Evolutionary conservation across 2,888 invertebrate genomes (phyloP), one percentile per base, ranked within the genome.

Genomic region (Aproaerema taeniolella): DNA sequence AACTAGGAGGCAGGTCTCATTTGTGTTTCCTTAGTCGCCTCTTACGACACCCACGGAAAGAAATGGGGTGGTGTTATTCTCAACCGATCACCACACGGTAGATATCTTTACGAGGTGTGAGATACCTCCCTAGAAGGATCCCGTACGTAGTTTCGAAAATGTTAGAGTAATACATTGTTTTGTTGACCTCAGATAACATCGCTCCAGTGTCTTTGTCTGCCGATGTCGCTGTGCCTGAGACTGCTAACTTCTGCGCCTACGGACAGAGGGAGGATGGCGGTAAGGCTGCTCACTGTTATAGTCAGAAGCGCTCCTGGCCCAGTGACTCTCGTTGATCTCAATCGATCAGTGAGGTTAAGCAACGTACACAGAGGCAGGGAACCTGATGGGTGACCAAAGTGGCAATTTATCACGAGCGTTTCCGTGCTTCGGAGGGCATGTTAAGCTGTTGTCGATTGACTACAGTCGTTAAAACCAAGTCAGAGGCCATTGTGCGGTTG

Each of bases 181-280:
- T 11, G 7, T 44, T 52, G 16, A 37, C 59, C 49, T 7, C 60
- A 80, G 77, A 38, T 0, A 48, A 51, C 47, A 70, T 78, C 47
- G 10, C 7, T 0, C 43, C 59, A 4, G 33, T 67, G 1, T 0
- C 30, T 1, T 20, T 61, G 2, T 25, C 46, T 0, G 8, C 9
- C 2, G 25, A 26, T 10, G 45, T 40, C 2, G 53, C 43, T 3
- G 2, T 50, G 0, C 53, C 64, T 0, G 16, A 38, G 0, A 14
- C 47, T 0, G 66, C 39, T 10, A 53, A 2, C 0, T 47, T 65
- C 44, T 78, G 76, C 55, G 50, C 17, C 1, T 81, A 42, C 35
- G 75, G 74, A 0, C 30, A 31, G 1, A 49, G 43, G 0, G 32
- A 36, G n/a, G 50, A 39, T 7, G 47, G 75, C 20, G 20, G 20